Base-by-base conservation (phyloP, 2,888 invertebrate species). In the Xanthorhoe spadicearia region DNA sequence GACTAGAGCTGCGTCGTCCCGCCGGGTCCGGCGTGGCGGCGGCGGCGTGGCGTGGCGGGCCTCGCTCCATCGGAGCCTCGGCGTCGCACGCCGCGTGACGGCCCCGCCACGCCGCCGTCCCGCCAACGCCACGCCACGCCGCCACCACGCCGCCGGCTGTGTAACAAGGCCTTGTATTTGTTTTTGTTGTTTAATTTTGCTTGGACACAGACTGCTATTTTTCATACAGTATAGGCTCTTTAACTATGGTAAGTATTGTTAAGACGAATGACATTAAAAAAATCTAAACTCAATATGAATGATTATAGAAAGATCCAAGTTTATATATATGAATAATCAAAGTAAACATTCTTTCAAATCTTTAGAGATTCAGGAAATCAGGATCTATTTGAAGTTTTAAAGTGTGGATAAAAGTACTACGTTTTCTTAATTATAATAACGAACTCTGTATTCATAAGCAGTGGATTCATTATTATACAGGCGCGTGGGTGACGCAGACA, bases 401-500 rank as follows among this genome's bases (percentile, higher is more conserved):
- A 23, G 23, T 6, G 32, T 7, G 32, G 7, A 32, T 4, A 32
- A 32, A 32, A 32, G 32, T 7, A 1, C 6, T 0, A 7, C 8
- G 7, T 7, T n/a, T n/a, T n/a, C n/a, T n/a, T n/a, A n/a, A n/a
- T n/a, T n/a, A 6, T 32, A 32, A 32, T 32, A 32, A 32, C 32
- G 38, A 43, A 43, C 38, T 48, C 15, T 17, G 48, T 48, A 48
- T 15, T 15, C 3, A 48, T 15, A 0, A 48, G 43, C 48, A 17
- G 0, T 55, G 51, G 28, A 28, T 52, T 46, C 46, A 48, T 61
- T 48, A 35, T 53, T 38, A 38, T 49, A 19, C 28, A n/a, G n/a
- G 48, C 17, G 87, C 88, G 89, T 89, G 85, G 78, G 71, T 66
- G 71, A 66, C 68, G 77, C 82, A 87, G 90, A 87, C 89, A 54